Percentiles rank a stretch among this genome's conserved stretches.
phyloP scores from a whole-genome alignment of 2,797 vertebrate genomes.

The Gadopsis marmoratus region DNA sequence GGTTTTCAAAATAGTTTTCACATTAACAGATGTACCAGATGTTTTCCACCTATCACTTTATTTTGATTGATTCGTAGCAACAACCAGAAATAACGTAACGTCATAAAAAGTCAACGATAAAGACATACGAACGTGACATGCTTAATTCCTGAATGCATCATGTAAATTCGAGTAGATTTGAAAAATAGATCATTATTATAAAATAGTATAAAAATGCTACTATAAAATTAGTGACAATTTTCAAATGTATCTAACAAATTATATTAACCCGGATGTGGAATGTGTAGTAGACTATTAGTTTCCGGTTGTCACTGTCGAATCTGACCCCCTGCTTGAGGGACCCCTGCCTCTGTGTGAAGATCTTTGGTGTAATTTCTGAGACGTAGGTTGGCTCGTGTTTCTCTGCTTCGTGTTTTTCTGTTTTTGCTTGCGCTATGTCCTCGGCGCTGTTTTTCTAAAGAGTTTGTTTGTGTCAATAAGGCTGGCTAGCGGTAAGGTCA shows the following conservation, averaged over 20 bases:
- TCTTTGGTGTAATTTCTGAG: slow-evolving; percentile 40
- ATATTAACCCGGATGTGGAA: slow-evolving; percentile 65
- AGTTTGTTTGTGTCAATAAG: background rate
- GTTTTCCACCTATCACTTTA: background rate
- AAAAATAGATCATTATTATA: background rate
- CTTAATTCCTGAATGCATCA: background rate
- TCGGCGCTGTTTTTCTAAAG: fast-evolving
- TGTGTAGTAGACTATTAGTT: slow-evolving; percentile 12
- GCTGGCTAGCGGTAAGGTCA: slow-evolving; percentile 70
- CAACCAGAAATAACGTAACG: background rate
- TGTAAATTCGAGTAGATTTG: background rate
- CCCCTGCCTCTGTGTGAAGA: slow-evolving; percentile 20
- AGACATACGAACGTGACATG: background rate
- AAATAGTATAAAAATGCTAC: background rate
- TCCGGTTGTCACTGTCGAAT: slow-evolving; percentile 58
- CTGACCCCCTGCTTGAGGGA: slow-evolving; percentile 68
- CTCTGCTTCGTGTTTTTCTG: background rate
- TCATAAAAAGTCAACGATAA: background rate
- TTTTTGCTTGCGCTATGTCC: fast-evolving
- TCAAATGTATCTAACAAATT: background rate
- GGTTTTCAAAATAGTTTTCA: background rate
- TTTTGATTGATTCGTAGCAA: background rate
- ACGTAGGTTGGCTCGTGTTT: slow-evolving; percentile 55
- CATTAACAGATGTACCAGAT: background rate
- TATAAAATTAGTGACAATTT: background rate